Base-by-base conservation (phyloP, 2,888 invertebrate genomes). In the Rhamnusium bicolor region DNA sequence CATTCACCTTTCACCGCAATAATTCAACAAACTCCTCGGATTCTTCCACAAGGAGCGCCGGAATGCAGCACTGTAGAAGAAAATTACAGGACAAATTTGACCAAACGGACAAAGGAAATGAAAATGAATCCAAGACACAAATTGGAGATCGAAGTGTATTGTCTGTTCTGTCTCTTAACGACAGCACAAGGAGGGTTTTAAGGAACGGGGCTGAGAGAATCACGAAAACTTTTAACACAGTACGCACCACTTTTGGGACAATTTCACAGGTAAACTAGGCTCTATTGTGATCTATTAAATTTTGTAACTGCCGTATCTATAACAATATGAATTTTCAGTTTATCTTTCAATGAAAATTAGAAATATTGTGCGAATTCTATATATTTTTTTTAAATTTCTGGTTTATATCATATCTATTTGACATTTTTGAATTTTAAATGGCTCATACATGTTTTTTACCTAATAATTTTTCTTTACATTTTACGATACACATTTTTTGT, bases 141-240 rank as follows among this genome's bases (percentile, higher is more conserved):
- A 65, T 54, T n/a, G 62, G 63, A 19, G 84, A 87, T 72, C 79
- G 84, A 54, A 86, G 85, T 54, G 83, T 88, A 27, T 78, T 88
- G 66, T 87, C 87, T 3, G 82, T 85, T 86, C 89, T 87, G 87
- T 90, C 87, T 83, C 89, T 93, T 49, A 91, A 91, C 40, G 93
- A 92, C 83, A 82, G 83, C 69, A 92, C 93, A 7, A 90, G 92
- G 75, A 91, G 91, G 82, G 92, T 90, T 53, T 86, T 93, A 60
- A 90, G 93, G 80, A 92, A 90, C 58, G 92, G 93, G 29, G 93
- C 93, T 10, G 93, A 93, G 77, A 92, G 92, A 85, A 90, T 94
- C 74, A 90, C 92, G 0, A 92, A 90, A 85, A 93, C 93, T 0
- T 91, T 93, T 80, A 91, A 91, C 72, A 91, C 90, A 75, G 91